Percentiles rank a stretch among this genome's conserved stretches.
Evolutionary conservation across 2,113 vertebrate species (phyloP).

Genomic region (Agelaius phoeniceus): DNA sequence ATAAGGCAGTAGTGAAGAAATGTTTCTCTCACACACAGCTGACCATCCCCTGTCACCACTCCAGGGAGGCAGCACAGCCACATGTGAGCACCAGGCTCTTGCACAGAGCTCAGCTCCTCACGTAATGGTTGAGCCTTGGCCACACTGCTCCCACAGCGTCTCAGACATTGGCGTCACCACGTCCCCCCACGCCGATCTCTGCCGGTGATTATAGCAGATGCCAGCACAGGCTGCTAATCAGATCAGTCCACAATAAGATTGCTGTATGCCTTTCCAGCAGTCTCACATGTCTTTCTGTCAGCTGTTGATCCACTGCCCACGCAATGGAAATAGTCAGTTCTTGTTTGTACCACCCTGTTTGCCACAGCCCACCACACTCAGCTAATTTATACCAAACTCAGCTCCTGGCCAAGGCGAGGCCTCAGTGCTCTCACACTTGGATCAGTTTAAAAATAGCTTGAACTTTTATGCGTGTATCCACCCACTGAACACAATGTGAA

Average conservation of each 20-base stretch:
- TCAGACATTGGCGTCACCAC: background rate
- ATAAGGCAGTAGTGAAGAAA: background rate
- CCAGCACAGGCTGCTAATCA: slow-evolving; percentile 33
- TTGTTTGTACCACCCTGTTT: background rate
- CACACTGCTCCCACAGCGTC: background rate
- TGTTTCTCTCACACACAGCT: rapidly evolving
- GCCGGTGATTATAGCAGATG: background rate
- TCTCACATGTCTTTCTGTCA: background rate
- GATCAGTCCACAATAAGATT: background rate
- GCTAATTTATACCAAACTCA: background rate
- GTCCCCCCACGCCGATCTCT: background rate
- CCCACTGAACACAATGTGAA: background rate
- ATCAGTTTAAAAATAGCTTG: background rate
- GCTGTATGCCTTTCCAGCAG: background rate
- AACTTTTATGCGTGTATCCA: background rate
- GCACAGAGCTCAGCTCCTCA: background rate
- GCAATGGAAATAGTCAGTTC: background rate
- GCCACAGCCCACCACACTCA: background rate
- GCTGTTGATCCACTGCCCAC: background rate
- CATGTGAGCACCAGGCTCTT: background rate
- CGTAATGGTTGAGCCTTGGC: background rate
- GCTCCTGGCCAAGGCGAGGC: background rate
- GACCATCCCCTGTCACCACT: rapidly evolving
- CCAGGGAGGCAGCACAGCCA: rapidly evolving
- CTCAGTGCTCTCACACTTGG: background rate